Base-by-base conservation (phyloP, 2,888 invertebrate species). In the Scaeva pyrastri region DNA sequence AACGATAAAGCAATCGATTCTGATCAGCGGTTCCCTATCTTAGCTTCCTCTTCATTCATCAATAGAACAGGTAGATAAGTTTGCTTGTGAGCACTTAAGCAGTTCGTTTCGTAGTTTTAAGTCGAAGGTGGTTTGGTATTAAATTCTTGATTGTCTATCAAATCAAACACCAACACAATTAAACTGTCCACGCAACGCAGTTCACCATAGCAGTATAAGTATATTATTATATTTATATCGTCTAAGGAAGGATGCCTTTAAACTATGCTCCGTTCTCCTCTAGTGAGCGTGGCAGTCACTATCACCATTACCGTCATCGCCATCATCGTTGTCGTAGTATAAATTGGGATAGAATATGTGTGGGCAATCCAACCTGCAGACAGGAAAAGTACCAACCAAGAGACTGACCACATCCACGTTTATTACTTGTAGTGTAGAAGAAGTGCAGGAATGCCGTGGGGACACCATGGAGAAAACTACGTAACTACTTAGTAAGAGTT, bases 291-390 rank as follows among this genome's bases (percentile, higher is more conserved):
- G 21, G 52, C 66, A 6, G 31, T 26, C 43, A 43, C n/a, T 26
- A 60, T 26, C 43, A 26, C n/a, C 43, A 60, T 62, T 26, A 10
- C n/a, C 41, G 31, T 23, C 55, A 31, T 68, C 19, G 41, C 26
- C 55, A 16, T 58, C 7, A 36, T 36, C 31, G 45, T 56, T 43
- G 39, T 81, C 73, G 70, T 64, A 50, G 68, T 60, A 85, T 72
- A 73, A 80, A 85, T 80, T 75, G 84, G 72, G 76, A 85, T 81
- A 77, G 82, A 77, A 82, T 86, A 75, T 86, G 77, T 78, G 77
- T 78, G 82, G 77, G 86, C 62, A 77, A 78, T 45, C 64, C 60
- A 43, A 43, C 62, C 64, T 26, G 58, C 58, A 66, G 68, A 43
- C 62, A 82, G 72, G 76, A 56, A 73, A 73, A 66, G 52, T 50